A percentile compares a stretch with the other conserved stretches of the same genome.
Conservation (phyloP, 2,797 vertebrate species). For the Sebastes trivittatus region DNA sequence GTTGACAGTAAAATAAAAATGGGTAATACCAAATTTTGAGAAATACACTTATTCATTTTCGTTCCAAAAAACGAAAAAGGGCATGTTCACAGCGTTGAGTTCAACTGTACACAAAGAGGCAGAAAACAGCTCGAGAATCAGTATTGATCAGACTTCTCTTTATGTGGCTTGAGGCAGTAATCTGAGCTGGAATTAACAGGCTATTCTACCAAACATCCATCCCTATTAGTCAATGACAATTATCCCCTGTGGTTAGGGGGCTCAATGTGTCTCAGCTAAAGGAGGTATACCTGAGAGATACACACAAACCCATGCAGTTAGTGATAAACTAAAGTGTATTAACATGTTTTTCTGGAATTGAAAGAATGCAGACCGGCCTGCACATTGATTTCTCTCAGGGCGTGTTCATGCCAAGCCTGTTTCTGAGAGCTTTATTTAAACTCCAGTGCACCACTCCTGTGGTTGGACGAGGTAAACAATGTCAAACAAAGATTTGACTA, state of each 20-base stretch:
- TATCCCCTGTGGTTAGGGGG: neutral
- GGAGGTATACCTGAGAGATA: neutral
- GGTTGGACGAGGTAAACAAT: slow-evolving; percentile 1
- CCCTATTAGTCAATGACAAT: slow-evolving; percentile 23
- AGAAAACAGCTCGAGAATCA: neutral
- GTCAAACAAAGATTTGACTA: slow-evolving; percentile 1
- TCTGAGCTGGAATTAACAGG: slow-evolving; percentile 39
- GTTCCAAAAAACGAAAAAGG: too few relatives aligned
- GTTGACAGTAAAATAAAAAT: neutral
- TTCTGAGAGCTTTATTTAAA: slow-evolving; percentile 32
- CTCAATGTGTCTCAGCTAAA: slow-evolving; percentile 9
- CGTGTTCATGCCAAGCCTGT: slow-evolving; percentile 34
- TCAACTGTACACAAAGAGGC: too few relatives aligned
- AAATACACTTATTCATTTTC: too few relatives aligned
- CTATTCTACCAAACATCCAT: slow-evolving; percentile 1
- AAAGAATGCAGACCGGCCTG: slow-evolving; percentile 10
- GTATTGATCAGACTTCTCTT: slow-evolving; percentile 40
- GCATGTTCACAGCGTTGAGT: too few relatives aligned
- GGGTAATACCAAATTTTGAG: too few relatives aligned
- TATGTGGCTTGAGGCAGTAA: slow-evolving; percentile 16
- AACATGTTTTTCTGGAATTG: neutral
- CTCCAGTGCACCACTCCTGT: neutral
- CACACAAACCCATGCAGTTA: neutral
- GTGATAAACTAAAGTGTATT: neutral
- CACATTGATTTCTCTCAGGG: slow-evolving; percentile 8